Evolutionary conservation across 2,888 invertebrate genomes (phyloP), one percentile per base, ranked within the genome.

Genomic region (Rhagophthalmus giganteus): DNA sequence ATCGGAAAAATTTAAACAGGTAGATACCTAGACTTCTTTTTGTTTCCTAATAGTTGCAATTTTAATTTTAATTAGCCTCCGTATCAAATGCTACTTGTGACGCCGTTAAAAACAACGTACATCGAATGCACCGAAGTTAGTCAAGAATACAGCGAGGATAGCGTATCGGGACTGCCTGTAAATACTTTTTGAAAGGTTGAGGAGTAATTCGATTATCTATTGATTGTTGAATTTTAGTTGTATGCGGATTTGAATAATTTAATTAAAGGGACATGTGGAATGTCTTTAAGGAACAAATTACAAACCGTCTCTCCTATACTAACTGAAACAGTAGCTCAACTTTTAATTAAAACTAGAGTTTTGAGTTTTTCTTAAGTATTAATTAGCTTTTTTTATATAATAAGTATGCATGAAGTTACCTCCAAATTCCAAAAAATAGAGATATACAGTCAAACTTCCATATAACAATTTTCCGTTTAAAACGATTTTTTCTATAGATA

Each of bases 111-210:
- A 54, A 81, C 88, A 0, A 73, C 77, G 2, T 76, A 86, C 4
- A 80, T 92, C 30, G 84, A 86, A 55, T 87, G 88, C 61, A 86
- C 87, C 1, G 93, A 93, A 70, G 83, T 88, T 27, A 84, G 85
- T 34, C 81, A 84, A 7, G 20, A 20, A 20, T 20, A 20, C 7
- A 20, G 4, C 7, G 7, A 20, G 3, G 20, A 20, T 5, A 20
- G 20, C 7, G 7, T 20, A 3, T 7, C 20, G 20, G 20, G 7
- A 5, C 7, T 20, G 7, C 3, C 7, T 7, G 20, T 20, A 7
- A 20, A 7, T 20, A n/a, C n/a, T n/a, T 20, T 5, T 20, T 20
- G 3, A 20, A 20, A 20, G 7, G 20, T 20, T 20, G 7, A n/a
- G 3, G 3, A 20, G 7, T 20, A 20, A 20, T 20, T 20, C 7